Evolutionary conservation across 2,797 vertebrate species (phyloP).

Genomic region (Cryptoblepharus egeriae): DNA sequence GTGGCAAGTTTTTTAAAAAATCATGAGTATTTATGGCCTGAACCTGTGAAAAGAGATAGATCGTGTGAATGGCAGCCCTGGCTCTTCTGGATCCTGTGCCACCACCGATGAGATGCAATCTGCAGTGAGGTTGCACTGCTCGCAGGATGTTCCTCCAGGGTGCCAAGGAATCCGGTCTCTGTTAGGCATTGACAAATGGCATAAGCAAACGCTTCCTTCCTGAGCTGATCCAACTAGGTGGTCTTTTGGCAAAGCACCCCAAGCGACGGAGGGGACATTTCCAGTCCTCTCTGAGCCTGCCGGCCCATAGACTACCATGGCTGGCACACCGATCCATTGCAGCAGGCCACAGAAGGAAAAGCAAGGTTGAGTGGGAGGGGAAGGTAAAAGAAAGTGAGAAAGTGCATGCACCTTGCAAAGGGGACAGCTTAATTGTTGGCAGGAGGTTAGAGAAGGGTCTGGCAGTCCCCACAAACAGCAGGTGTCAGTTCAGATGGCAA

Average conservation of each 20-base stretch:
- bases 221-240: background rate
- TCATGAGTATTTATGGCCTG: background rate
- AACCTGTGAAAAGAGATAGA: background rate
- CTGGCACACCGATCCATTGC: background rate
- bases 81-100: background rate
- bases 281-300: background rate
- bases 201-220: background rate
- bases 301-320: background rate
- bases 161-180: constrained; percentile 10
- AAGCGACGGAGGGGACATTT: background rate
- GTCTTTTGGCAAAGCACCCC: background rate
- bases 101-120: background rate
- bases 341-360: background rate
- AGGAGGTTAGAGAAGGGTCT: constrained; percentile 3
- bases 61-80: background rate
- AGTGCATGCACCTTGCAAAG: background rate
- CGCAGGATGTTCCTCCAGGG: constrained; percentile 7
- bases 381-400: background rate
- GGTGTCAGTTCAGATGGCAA: background rate
- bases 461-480: background rate
- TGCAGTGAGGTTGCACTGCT: background rate
- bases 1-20: constrained; percentile 20
- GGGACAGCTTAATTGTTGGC: constrained; percentile 16
- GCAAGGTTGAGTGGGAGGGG: background rate
- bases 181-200: fast-evolving